Conservation (phyloP, 2,888 invertebrate genomes). For the Thyatira batis region DNA sequence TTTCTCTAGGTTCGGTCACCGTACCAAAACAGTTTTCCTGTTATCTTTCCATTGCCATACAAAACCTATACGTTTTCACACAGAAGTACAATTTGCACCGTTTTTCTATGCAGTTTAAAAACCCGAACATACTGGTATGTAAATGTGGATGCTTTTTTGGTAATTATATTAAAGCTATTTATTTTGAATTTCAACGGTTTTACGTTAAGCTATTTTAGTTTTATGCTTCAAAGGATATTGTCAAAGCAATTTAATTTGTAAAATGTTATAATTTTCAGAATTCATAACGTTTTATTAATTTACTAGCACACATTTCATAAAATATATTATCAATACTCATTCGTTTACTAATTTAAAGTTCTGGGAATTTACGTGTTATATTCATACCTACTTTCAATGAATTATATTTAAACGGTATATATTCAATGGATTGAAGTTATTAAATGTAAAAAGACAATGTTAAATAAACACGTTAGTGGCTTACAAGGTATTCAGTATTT, state of each 20-base stretch:
- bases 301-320: no score
- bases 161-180: neutral
- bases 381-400: no score
- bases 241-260: neutral
- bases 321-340: no score
- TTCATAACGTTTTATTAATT: no score
- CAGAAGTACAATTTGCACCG: neutral
- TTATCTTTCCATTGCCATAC: conserved; percentile 6
- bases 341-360: no score
- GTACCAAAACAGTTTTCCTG: neutral
- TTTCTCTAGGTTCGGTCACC: neutral
- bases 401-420: no score
- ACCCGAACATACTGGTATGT: neutral
- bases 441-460: no score
- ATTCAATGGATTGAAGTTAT: no score
- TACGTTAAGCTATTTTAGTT: neutral
- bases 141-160: neutral
- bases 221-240: neutral
- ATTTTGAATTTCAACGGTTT: neutral
- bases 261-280: no score
- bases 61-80: neutral
- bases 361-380: no score
- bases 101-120: neutral
- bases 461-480: no score
- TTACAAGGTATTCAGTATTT: neutral